Conservation (phyloP, 2,113 vertebrate species). For the Thermophis baileyi region DNA sequence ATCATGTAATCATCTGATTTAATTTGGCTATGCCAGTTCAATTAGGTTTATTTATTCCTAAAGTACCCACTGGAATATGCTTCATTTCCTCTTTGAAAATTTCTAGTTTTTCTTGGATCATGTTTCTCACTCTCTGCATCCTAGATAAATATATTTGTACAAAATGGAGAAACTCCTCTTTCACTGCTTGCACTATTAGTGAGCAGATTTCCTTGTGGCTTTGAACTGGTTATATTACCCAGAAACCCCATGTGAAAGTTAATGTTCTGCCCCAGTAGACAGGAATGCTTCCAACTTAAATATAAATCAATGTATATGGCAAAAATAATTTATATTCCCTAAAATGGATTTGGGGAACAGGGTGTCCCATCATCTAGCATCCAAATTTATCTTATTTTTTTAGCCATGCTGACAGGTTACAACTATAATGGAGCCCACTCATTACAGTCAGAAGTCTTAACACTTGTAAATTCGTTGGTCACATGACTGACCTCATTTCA, state of each 20-base stretch:
- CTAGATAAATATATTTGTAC: not conserved
- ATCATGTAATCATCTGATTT: not conserved
- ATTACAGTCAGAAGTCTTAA: not conserved
- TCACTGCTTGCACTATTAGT: not conserved
- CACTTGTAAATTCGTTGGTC: not conserved
- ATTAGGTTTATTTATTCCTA: not conserved
- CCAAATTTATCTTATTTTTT: not conserved
- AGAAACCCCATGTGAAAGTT: not conserved
- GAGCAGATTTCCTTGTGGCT: not conserved
- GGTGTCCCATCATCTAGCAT: not conserved
- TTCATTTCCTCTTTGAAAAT: not conserved
- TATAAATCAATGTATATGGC: not conserved
- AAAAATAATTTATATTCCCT: not conserved
- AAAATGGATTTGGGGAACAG: not conserved
- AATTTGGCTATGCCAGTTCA: not conserved
- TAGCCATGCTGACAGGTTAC: not conserved
- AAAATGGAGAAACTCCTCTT: not conserved
- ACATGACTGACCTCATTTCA: not conserved
- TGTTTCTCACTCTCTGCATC: not conserved
- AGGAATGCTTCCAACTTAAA: not conserved
- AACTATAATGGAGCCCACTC: not conserved
- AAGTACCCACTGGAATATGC: not conserved
- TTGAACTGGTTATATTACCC: not conserved
- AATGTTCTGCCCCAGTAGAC: not conserved
- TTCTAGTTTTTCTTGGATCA: not conserved